These are phyloP conservation scores for Andricus curvator DNA, from an alignment of 2,888 invertebrate genomes.

Conservation along the genomic window DNA sequence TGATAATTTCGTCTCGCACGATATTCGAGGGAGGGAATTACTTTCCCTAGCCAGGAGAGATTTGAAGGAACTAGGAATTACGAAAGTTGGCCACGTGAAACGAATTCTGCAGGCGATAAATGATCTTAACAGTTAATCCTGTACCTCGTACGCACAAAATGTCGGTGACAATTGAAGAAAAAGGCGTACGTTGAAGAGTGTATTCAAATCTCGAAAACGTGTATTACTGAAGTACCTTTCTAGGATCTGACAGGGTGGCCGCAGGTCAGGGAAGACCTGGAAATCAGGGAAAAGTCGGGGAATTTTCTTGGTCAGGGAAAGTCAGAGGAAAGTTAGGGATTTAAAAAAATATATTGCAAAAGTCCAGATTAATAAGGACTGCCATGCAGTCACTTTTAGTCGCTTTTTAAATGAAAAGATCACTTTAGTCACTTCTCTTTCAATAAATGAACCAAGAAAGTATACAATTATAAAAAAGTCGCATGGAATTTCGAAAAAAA, in stretches of 20 bases:
- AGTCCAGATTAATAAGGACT: too few relatives aligned
- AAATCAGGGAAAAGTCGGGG: too few relatives aligned
- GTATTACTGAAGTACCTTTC: conserved; percentile 31
- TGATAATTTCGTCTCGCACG: conserved; percentile 94
- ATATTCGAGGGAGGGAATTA: conserved; percentile 94
- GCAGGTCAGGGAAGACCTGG: too few relatives aligned
- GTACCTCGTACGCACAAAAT: not conserved
- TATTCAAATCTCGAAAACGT: not conserved
- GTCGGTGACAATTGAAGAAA: not conserved
- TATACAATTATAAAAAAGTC: too few relatives aligned
- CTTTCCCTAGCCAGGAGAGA: conserved; percentile 91
- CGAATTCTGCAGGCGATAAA: conserved; percentile 95
- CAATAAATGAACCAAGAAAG: too few relatives aligned
- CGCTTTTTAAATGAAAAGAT: too few relatives aligned
- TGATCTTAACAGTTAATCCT: conserved; percentile 81
- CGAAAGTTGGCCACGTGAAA: conserved; percentile 97
- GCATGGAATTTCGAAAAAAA: too few relatives aligned
- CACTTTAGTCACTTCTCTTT: too few relatives aligned
- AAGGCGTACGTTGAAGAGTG: not conserved
- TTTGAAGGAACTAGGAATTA: conserved; percentile 93
- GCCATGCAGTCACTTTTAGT: too few relatives aligned
- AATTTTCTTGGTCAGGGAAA: too few relatives aligned
- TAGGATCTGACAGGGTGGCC: not conserved
- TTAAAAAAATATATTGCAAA: too few relatives aligned
- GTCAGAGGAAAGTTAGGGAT: too few relatives aligned